Conservation (phyloP, 2,113 vertebrate species). For the Nanorana parkeri region DNA sequence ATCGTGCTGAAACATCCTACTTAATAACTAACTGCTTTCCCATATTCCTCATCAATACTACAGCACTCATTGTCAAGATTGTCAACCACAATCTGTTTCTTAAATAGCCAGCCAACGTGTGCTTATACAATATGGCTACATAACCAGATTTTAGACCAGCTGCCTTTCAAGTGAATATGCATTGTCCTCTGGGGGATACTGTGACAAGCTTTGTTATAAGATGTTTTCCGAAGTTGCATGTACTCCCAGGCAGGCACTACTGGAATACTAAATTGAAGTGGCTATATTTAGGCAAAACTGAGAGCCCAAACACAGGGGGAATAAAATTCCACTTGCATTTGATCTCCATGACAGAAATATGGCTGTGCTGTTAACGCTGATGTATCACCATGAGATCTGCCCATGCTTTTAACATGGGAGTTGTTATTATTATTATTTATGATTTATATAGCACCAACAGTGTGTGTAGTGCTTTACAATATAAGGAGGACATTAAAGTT, state of each 20-base stretch:
- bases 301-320: background rate
- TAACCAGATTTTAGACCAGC: background rate
- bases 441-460: too few relatives aligned
- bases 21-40: too few relatives aligned
- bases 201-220: background rate
- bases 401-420: background rate
- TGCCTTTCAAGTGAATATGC: background rate
- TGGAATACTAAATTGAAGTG: background rate
- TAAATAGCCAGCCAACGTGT: too few relatives aligned
- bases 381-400: background rate
- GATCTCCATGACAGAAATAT: background rate
- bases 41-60: too few relatives aligned
- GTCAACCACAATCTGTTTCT: too few relatives aligned
- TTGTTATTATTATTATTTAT: too few relatives aligned
- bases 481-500: too few relatives aligned
- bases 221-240: background rate
- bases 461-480: too few relatives aligned
- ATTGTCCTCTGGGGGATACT: background rate
- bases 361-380: background rate
- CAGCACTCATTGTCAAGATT: too few relatives aligned
- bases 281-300: background rate
- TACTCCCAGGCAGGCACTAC: background rate
- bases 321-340: background rate
- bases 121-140: too few relatives aligned
- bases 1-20: too few relatives aligned